These are phyloP conservation scores for Perca fluviatilis DNA, from an alignment of 2,113 vertebrate species.

Conservation along the genomic window DNA sequence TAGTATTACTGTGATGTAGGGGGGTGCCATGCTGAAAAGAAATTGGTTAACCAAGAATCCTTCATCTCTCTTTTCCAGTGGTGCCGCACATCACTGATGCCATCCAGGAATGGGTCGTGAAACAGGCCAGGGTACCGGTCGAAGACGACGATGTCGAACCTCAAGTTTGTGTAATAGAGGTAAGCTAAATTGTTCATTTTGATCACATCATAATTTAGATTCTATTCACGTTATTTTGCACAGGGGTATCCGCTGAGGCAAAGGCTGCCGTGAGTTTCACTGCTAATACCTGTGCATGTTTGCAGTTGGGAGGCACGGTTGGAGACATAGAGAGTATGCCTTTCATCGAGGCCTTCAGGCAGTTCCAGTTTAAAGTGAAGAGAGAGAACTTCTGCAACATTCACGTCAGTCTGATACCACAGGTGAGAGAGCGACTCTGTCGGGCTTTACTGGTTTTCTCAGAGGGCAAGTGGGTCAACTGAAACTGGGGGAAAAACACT, in stretches of 20 bases:
- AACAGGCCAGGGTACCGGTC: slow-evolving; percentile 92
- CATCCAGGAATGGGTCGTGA: slow-evolving; percentile 97
- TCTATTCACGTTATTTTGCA: background rate
- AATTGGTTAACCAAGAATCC: background rate
- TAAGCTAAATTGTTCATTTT: slow-evolving; percentile 47
- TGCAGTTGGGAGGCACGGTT: slow-evolving; percentile 94
- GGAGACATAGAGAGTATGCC: slow-evolving; percentile 99
- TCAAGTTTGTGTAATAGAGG: slow-evolving; percentile 98
- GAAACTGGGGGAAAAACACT: too few species aligned
- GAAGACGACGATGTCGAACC: slow-evolving; percentile 93
- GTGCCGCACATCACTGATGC: slow-evolving; percentile 99
- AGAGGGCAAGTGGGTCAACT: background rate
- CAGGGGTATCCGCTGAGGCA: background rate
- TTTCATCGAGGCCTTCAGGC: slow-evolving; percentile 97
- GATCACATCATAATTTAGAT: background rate
- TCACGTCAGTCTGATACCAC: slow-evolving; percentile 96
- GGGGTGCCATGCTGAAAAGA: background rate
- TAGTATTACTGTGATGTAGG: background rate
- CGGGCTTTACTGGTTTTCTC: background rate
- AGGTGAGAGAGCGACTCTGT: slow-evolving; percentile 83
- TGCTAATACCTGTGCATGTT: background rate
- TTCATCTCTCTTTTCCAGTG: slow-evolving; percentile 81
- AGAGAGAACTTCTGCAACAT: slow-evolving; percentile 98
- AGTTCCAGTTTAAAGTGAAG: slow-evolving; percentile 98
- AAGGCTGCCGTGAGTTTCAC: background rate